Evolutionary conservation across 2,113 vertebrate genomes (phyloP).

Genomic region (Tonatia bakeri): DNA sequence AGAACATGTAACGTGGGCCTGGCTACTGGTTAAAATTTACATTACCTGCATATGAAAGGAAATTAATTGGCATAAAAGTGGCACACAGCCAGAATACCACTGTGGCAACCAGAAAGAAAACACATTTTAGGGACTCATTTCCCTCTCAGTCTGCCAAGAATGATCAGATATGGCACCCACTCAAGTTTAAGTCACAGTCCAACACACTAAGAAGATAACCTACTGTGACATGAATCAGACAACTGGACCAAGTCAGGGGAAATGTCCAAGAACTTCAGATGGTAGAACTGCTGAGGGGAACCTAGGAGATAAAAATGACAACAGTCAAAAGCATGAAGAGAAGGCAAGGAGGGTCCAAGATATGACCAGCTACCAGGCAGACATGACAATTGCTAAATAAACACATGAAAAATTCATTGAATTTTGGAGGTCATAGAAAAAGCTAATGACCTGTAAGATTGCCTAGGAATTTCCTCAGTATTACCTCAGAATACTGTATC

Average conservation of each 20-base stretch:
- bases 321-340: background rate
- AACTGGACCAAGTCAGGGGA: accelerated
- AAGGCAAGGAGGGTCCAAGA: background rate
- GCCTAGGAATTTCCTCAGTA: background rate
- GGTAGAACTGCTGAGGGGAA: accelerated
- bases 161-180: no score
- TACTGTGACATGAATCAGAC: background rate
- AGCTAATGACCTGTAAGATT: accelerated
- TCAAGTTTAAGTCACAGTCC: background rate
- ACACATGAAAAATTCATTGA: background rate
- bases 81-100: background rate
- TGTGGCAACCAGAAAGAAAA: background rate
- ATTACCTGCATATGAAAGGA: background rate
- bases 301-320: accelerated
- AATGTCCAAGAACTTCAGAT: background rate
- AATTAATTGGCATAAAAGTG: background rate
- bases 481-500: background rate
- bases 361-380: background rate
- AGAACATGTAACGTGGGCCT: background rate
- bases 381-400: no score
- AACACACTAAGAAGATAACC: accelerated
- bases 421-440: background rate
- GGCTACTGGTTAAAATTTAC: no score
- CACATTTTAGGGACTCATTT: background rate
- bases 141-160: no score